Percentiles rank a stretch among this genome's conserved stretches.
Evolutionary conservation across 2,797 vertebrate species (phyloP).

Genomic region (Lagodon rhomboides): DNA sequence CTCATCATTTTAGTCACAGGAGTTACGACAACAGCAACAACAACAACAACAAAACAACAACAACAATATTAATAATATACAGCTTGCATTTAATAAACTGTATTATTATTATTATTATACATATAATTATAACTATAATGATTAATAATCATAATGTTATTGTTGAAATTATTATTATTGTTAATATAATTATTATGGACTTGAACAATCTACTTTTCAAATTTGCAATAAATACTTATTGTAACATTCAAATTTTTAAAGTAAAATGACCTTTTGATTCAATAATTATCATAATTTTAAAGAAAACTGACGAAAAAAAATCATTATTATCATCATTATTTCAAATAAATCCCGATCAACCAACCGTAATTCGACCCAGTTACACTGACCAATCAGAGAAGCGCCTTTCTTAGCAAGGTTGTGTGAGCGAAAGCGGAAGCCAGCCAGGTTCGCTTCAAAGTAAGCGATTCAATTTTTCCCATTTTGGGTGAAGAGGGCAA

Average conservation of each 20-base stretch:
- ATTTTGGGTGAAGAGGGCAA: accelerated
- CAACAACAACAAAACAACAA: too few relatives aligned
- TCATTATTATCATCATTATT: too few relatives aligned
- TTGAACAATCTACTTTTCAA: too few relatives aligned
- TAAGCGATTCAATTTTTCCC: neutral
- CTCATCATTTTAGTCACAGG: neutral
- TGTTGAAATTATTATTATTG: neutral
- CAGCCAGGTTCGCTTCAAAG: slow-evolving; percentile 41
- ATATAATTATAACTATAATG: too few relatives aligned
- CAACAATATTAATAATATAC: too few relatives aligned
- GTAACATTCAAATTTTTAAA: too few relatives aligned
- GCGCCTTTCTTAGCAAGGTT: slow-evolving; percentile 54
- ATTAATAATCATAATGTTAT: too few relatives aligned
- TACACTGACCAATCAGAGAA: slow-evolving; percentile 73
- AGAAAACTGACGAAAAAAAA: too few relatives aligned
- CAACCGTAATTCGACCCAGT: slow-evolving; percentile 30
- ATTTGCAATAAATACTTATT: too few relatives aligned
- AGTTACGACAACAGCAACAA: too few relatives aligned
- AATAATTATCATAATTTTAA: neutral
- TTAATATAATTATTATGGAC: neutral
- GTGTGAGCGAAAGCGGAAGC: slow-evolving; percentile 59
- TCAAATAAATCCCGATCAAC: slow-evolving; percentile 31
- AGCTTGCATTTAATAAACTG: too few relatives aligned
- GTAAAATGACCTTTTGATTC: neutral
- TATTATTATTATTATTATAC: too few relatives aligned